phyloP scores from a whole-genome alignment of 2,113 vertebrate genomes.

The Antigone vipio region DNA sequence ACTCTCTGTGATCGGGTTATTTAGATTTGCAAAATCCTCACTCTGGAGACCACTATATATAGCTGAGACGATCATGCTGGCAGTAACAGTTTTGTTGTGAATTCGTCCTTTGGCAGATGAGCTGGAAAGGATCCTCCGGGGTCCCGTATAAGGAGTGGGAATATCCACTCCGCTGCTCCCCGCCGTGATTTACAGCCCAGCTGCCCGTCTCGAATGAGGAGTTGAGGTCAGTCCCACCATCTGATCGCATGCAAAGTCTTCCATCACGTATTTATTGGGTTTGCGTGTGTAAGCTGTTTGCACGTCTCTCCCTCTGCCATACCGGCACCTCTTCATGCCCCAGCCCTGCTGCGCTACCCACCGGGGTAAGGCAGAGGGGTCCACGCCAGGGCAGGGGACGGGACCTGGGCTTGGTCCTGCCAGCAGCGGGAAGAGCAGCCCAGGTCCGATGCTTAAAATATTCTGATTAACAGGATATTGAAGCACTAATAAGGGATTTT shows the following conservation, averaged over 20 bases:
- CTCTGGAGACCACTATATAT: not conserved
- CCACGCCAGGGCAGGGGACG: not conserved
- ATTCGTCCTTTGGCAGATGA: not conserved
- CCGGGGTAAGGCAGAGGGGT: not conserved
- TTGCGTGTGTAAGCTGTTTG: not conserved
- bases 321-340: not conserved
- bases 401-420: not conserved
- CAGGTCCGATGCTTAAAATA: not conserved
- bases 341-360: not conserved
- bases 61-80: not conserved
- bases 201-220: not conserved
- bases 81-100: not conserved
- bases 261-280: not conserved
- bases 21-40: not conserved
- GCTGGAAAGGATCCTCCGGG: not conserved
- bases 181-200: not conserved
- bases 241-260: not conserved
- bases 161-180: not conserved
- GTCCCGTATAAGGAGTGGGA: not conserved
- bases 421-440: not conserved
- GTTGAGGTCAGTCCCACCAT: not conserved
- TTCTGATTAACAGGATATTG: not conserved
- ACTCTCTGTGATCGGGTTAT: not conserved
- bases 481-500: not conserved
- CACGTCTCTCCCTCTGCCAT: rapidly evolving